Base-by-base conservation (phyloP, 1,140 invertebrate genomes). In the Caerostris darwini region DNA sequence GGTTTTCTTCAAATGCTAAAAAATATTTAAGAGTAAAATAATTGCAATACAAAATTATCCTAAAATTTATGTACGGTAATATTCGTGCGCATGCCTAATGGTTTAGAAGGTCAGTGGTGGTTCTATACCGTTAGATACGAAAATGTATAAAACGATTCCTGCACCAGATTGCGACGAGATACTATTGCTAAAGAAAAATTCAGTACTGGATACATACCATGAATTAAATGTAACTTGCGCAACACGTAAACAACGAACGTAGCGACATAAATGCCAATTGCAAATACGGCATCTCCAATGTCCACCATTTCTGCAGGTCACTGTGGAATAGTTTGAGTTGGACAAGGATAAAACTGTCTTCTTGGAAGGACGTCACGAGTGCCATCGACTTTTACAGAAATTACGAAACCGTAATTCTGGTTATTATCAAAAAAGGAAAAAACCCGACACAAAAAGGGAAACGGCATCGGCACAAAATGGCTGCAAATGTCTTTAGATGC, bases 371-470 rank as follows among this genome's bases (percentile, higher is more conserved):
- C 71, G 14, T 53, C 5, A 77, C 12, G 61, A 77, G 10, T 71
- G 34, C 34, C 34, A 71, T 50, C 69, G 10, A 34, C 34, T 77
- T 34, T 10, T 34, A 12, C 2, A 0, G 14, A 14, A 12, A 77
- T 77, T 77, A 12, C 50, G 71, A 77, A 77, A 77, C 34, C 12
- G 12, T 77, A 77, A 77, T 77, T 77, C 71, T 14, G 71, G 71
- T 77, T 77, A 77, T 77, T 77, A 77, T 12, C 71, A 10, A 3
- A 77, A 77, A 77, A 77, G 71, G 71, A 77, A 77, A 77, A 77
- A 77, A 12, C 34, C 4, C 34, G 3, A 67, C 12, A 67, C 61
- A 67, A 67, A 34, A 67, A 67, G 61, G n/a, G 6, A 67, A 67
- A 34, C 34, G 34, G 34, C 34, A 34, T 34, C 34, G 34, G 34